Conservation (phyloP, 2,797 vertebrate genomes). For the Odontamblyopus lacepedii region DNA sequence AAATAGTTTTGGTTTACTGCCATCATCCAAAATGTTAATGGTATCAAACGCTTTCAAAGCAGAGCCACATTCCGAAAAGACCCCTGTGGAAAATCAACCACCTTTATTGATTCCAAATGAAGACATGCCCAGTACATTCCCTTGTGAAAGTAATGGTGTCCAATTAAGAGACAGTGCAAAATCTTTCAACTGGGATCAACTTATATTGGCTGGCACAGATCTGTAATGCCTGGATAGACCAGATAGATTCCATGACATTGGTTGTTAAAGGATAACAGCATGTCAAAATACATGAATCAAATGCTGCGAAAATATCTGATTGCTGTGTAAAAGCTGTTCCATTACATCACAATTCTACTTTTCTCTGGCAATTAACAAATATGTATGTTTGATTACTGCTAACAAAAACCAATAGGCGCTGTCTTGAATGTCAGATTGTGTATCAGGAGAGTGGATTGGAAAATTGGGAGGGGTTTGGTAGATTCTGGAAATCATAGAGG, state of each 20-base stretch:
- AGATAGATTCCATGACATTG: slow-evolving; percentile 60
- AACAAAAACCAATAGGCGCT: slow-evolving; percentile 58
- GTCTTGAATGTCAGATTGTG: slow-evolving; percentile 54
- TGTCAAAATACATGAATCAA: slow-evolving; percentile 64
- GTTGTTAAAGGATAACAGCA: slow-evolving; percentile 52
- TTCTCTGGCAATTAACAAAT: slow-evolving; percentile 62
- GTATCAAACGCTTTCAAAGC: slow-evolving; percentile 59
- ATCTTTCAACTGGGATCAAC: slow-evolving; percentile 55
- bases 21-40: slow-evolving; percentile 48
- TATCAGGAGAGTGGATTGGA: slow-evolving; percentile 43
- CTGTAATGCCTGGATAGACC: slow-evolving; percentile 47
- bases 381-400: slow-evolving; percentile 62
- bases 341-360: slow-evolving; percentile 55
- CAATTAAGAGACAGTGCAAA: slow-evolving; percentile 57
- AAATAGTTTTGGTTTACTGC: slow-evolving; percentile 37
- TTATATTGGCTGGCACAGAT: slow-evolving; percentile 38
- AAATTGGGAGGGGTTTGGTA: slow-evolving; percentile 50
- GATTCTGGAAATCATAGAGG: slow-evolving; percentile 37
- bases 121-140: slow-evolving; percentile 51
- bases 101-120: slow-evolving; percentile 54
- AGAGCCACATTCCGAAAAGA: slow-evolving; percentile 60
- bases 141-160: slow-evolving; percentile 54
- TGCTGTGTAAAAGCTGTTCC: slow-evolving; percentile 41
- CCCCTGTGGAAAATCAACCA: slow-evolving; percentile 59
- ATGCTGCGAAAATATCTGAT: slow-evolving; percentile 50